A percentile compares a stretch with the other conserved stretches of the same genome.
phyloP scores from a whole-genome alignment of 2,113 vertebrate species.

The Apaloderma vittatum region DNA sequence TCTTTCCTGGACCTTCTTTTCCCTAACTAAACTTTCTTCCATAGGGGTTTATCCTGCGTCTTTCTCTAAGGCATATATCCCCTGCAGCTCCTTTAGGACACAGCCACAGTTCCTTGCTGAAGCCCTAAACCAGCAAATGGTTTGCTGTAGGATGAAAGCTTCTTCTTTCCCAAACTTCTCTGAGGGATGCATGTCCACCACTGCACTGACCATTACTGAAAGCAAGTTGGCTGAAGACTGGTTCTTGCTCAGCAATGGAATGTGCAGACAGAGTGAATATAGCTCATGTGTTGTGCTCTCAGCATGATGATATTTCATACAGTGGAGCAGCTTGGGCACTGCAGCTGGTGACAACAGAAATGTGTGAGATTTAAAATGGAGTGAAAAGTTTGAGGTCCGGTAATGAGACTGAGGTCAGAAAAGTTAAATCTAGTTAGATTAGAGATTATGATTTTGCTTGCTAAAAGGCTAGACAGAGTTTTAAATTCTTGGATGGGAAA shows the following conservation, averaged over 20 bases:
- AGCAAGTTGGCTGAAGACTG: not conserved
- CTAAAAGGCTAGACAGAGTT: not conserved
- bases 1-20: not conserved
- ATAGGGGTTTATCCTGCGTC: not conserved
- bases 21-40: not conserved
- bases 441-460: not conserved
- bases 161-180: not conserved
- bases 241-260: not conserved
- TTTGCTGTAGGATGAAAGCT: not conserved
- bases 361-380: not conserved
- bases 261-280: not conserved
- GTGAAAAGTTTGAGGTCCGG: not conserved
- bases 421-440: not conserved
- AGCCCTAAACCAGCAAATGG: not conserved
- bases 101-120: not conserved
- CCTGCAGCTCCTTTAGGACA: not conserved
- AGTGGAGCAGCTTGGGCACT: not conserved
- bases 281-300: not conserved
- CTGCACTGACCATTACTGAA: not conserved
- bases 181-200: accelerated
- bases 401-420: not conserved
- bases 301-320: not conserved
- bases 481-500: not conserved
- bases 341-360: not conserved
- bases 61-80: not conserved